These are phyloP conservation scores for Poeciliopsis presidionis DNA, from an alignment of 2,797 vertebrate genomes.

Conservation along the genomic window DNA sequence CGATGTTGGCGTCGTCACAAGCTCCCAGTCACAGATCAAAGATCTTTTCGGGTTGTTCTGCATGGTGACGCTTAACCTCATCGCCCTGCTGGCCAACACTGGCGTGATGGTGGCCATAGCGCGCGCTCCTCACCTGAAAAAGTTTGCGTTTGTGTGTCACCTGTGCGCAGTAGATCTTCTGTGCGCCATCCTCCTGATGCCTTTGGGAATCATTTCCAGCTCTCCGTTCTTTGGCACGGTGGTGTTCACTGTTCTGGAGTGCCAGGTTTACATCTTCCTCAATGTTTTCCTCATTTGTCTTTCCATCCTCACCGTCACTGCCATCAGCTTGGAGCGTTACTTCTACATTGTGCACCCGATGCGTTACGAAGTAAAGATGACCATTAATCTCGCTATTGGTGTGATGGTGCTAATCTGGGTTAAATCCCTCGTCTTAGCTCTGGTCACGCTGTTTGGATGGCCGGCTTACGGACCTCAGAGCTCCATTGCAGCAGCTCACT, in stretches of 20 bases:
- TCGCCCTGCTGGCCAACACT: slow-evolving; percentile 87
- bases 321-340: slow-evolving; percentile 92
- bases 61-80: slow-evolving; percentile 89
- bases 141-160: slow-evolving; percentile 91
- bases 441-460: slow-evolving; percentile 88
- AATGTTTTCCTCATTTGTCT: slow-evolving; percentile 91
- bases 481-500: slow-evolving; percentile 88
- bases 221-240: slow-evolving; percentile 87
- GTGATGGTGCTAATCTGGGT: slow-evolving; percentile 89
- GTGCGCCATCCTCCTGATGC: slow-evolving; percentile 93
- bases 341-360: slow-evolving; percentile 95
- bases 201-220: slow-evolving; percentile 89
- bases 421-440: slow-evolving; percentile 84
- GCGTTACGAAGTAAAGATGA: slow-evolving; percentile 90
- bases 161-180: slow-evolving; percentile 91
- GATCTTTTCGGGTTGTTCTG: slow-evolving; percentile 87
- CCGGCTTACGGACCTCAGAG: slow-evolving; percentile 84
- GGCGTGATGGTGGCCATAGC: slow-evolving; percentile 90
- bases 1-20: slow-evolving; percentile 77
- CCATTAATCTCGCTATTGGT: slow-evolving; percentile 83
- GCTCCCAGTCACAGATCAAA: slow-evolving; percentile 81
- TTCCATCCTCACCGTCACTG: slow-evolving; percentile 90
- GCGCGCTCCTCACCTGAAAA: slow-evolving; percentile 88
- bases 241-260: slow-evolving; percentile 88
- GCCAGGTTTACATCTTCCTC: slow-evolving; percentile 90